Base-by-base conservation (phyloP, 2,113 vertebrate genomes). In the Gadus chalcogrammus region DNA sequence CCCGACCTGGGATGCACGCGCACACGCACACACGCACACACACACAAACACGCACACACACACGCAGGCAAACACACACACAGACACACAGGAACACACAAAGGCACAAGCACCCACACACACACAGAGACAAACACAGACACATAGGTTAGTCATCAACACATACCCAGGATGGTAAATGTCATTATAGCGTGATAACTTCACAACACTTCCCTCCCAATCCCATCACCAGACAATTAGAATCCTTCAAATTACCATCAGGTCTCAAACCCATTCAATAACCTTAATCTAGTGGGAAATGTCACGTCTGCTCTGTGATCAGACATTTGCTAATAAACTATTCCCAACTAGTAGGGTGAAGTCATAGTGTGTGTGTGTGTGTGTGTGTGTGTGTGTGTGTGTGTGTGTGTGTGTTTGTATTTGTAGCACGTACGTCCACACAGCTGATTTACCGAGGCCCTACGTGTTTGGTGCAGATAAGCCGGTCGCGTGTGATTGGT, bases 231-330 rank as follows among this genome's bases (percentile, higher is more conserved):
- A 74, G 68, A 76, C 75, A 58, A 78, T 74, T 71, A 70, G 82
- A 86, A 88, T 84, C 82, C 77, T 65, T 62, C 27, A 38, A 80
- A 67, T 79, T 84, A 73, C 80, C 75, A 75, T 84, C 67, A 68
- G 67, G 63, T 79, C 70, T 73, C 81, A 83, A 80, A 75, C 81
- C 72, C 27, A 82, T 72, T 78, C 28, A 85, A 77, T 81, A 85
- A 74, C 68, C 61, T 42, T 75, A 70, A 79, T 78, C 72, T 56
- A 68, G 5, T 55, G 65, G 64, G 74, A 75, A 78, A 79, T 83
- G 62, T 68, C 59, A 83, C 53, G 67, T 82, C 64, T 81, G 72
- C 17, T 52, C 65, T 79, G 64, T 35, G 59, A 27, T 59, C 82
- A 74, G 83, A 85, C 85, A 81, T 77, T 67, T 58, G 69, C 27